Base-by-base conservation (phyloP, 1,140 invertebrate genomes). In the Harpegnathos saltator region DNA sequence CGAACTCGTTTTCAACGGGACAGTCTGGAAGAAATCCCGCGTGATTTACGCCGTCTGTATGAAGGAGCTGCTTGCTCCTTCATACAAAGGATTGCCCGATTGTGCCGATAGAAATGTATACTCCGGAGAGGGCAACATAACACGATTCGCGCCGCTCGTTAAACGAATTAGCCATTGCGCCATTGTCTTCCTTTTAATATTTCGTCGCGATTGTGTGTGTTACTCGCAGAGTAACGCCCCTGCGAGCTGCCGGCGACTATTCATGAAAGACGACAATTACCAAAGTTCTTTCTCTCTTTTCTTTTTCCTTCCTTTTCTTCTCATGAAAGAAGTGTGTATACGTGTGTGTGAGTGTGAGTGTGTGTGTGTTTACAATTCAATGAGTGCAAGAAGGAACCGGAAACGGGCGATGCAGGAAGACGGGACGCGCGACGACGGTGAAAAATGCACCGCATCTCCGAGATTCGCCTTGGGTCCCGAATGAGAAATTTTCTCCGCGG, bases 361-460 rank as follows among this genome's bases (percentile, higher is more conserved):
- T 48, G 29, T 63, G 82, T 50, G 63, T 26, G 62, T 72, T 62
- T 80, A 78, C 74, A 54, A 71, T 69, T 71, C 65, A 56, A 52
- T 66, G 68, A 73, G 50, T 82, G 69, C 82, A 73, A 82, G 61
- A 84, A 54, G 50, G 75, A 81, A 63, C 26, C 66, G 73, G 84
- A 75, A 87, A 84, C 74, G 86, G 65, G 85, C 82, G 82, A 85
- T 84, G 75, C 74, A 83, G 78, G 59, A 86, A 85, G 82, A 71
- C 54, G 58, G 19, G 83, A 63, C 58, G 84, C 82, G 82, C 80
- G 80, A 74, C 84, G 78, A 84, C 86, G 80, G 90, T 92, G 90
- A 91, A 92, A 92, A 91, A 92, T 91, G 90, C 83, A 82, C 59
- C 52, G 83, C 88, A 87, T 90, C n/a, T n/a, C 83, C 72, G 52